Evolutionary conservation across 2,797 vertebrate genomes (phyloP).

Genomic region (Lophius americanus): DNA sequence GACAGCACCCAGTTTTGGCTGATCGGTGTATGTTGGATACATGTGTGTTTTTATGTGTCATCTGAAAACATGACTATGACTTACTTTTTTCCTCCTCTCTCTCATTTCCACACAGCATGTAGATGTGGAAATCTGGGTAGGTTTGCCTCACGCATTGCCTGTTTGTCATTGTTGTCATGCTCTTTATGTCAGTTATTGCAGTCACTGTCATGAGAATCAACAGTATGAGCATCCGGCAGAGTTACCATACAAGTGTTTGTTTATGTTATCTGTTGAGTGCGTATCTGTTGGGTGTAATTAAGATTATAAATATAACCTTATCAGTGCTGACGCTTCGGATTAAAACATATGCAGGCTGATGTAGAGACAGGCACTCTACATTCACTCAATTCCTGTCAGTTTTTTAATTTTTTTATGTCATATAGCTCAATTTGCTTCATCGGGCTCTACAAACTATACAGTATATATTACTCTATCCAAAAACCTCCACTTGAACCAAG

Average conservation of each 20-base stretch:
- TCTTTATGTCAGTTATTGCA: conserved; percentile 21
- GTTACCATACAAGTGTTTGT: conserved; percentile 4
- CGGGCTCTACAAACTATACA: neutral
- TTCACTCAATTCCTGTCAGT: neutral
- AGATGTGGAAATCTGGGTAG: conserved; percentile 94
- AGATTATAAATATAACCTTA: neutral
- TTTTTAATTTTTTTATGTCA: neutral
- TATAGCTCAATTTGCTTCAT: neutral
- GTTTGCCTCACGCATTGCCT: conserved; percentile 75
- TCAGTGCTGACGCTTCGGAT: neutral
- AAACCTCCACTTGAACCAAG: no score
- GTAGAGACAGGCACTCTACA: neutral
- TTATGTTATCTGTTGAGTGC: conserved; percentile 15
- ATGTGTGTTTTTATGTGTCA: conserved; percentile 50
- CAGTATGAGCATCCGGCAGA: neutral
- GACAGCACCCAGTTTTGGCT: neutral
- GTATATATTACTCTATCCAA: no score
- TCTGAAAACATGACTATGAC: conserved; percentile 60
- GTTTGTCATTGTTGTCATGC: conserved; percentile 27
- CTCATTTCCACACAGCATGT: conserved; percentile 91
- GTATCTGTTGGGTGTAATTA: neutral
- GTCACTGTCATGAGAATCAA: conserved; percentile 26
- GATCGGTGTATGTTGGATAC: conserved; percentile 25
- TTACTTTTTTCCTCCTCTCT: conserved; percentile 79
- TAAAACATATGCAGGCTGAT: neutral